Evolutionary conservation across 1,140 invertebrate species (phyloP), one percentile per base, ranked within the genome.

Genomic region (Eumaeus atala): DNA sequence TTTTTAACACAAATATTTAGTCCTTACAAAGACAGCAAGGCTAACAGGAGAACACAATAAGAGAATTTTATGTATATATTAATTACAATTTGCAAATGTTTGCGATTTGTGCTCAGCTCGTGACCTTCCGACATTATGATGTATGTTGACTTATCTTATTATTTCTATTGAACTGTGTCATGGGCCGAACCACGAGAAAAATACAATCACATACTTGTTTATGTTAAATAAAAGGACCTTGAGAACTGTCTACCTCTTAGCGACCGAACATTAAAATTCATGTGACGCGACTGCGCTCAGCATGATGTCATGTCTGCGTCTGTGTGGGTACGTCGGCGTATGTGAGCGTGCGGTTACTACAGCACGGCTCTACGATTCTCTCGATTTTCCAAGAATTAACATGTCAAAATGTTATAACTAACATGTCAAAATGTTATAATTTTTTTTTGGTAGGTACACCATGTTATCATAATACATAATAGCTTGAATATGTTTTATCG

Each of bases 311-410:
- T 80, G 61, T 47, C 38, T 50, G 35, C 59, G 56, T 51, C 40
- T 66, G 70, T 71, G 71, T 75, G 70, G 66, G 71, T 72, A 73
- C 66, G 69, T 62, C 59, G 59, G 70, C 77, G 59, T 79, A 72
- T 80, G 83, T 51, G 72, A 71, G 64, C 64, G 79, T 77, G 71
- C 80, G 79, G 77, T 74, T 82, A 76, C 76, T 67, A 73, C 69
- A 49, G 61, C 64, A 6, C 21, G 21, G 2, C 21, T 71, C 69
- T 76, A 69, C 59, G 66, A n/a, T n/a, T n/a, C n/a, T n/a, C 60
- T 73, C 69, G 75, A 67, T 66, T 73, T 56, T 68, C 51, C 54
- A 56, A 65, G 60, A 63, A 59, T 58, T 56, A 37, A 50, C 54
- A 28, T 28, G 21, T 28, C 21, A 28, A 28, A 28, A 28, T 2